A percentile compares a stretch with the other conserved stretches of the same genome.
phyloP scores from a whole-genome alignment of 2,888 invertebrate genomes.

The Meta bourneti region DNA sequence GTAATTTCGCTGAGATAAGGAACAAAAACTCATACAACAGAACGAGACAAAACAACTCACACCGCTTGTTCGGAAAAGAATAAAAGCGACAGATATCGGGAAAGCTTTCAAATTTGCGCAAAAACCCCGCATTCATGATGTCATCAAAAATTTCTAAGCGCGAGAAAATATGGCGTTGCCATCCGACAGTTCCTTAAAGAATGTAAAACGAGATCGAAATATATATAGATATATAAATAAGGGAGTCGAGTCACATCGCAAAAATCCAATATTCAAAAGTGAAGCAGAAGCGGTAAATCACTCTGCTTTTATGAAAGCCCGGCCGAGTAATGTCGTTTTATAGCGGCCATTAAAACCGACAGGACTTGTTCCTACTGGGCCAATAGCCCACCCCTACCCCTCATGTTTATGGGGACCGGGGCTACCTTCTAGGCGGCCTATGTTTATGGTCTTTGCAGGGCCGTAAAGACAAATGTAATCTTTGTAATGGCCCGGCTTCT shows the following conservation, averaged over 20 bases:
- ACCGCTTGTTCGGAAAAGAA: too few relatives aligned
- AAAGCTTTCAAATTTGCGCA: not conserved
- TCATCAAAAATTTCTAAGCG: slow-evolving; percentile 63
- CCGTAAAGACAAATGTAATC: slow-evolving; percentile 77
- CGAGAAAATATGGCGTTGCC: slow-evolving; percentile 33
- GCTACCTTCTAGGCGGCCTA: slow-evolving; percentile 69
- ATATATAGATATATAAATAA: slow-evolving; percentile 45
- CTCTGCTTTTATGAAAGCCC: slow-evolving; percentile 73
- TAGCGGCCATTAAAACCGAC: slow-evolving; percentile 75
- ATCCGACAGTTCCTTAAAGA: slow-evolving; percentile 11
- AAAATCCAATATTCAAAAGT: slow-evolving; percentile 77
- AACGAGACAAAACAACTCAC: too few relatives aligned
- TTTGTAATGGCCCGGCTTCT: slow-evolving; percentile 73
- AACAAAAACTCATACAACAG: too few relatives aligned
- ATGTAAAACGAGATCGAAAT: slow-evolving; percentile 50
- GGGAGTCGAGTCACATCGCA: slow-evolving; percentile 64
- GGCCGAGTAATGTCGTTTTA: slow-evolving; percentile 76
- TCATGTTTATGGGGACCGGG: slow-evolving; percentile 67
- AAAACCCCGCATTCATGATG: slow-evolving; percentile 9
- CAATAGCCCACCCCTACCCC: slow-evolving; percentile 47
- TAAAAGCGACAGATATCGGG: too few relatives aligned
- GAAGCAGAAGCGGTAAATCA: slow-evolving; percentile 72
- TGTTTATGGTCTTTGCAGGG: slow-evolving; percentile 76
- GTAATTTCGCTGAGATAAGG: too few relatives aligned
- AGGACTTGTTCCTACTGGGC: slow-evolving; percentile 61